Base-by-base conservation (phyloP, 64 coral and sea anemone genomes). In the Hydrozoanthus tunicans region DNA sequence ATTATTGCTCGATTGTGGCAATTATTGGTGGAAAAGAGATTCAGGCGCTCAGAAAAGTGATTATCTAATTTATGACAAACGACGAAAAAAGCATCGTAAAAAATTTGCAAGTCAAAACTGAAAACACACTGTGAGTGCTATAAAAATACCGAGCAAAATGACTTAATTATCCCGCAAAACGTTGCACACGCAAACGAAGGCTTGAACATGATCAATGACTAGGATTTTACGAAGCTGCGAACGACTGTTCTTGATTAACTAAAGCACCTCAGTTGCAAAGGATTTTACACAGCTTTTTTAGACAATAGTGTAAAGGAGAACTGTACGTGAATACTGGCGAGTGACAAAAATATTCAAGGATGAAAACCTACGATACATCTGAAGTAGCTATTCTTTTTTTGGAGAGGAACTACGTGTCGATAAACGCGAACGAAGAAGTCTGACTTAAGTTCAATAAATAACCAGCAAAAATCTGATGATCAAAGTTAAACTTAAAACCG, bases 11-110 rank as follows among this genome's bases (percentile, higher is more conserved):
- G 53, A 69, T 12, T 53, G 64, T 53, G 53, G 51, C 56, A 88
- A 88, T 88, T 73, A 88, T 24, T 13, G 32, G 51, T 10, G 74
- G 56, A 56, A 88, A 75, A 26, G 32, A 58, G 84, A 59, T 60
- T 23, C 32, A 10, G 79, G 12, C 26, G 70, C 11, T 27, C 55
- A 58, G 23, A 17, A 88, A 75, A 27, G 13, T 74, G 13, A 88
- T 88, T 74, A 88, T 74, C 84, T 54, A 88, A 88, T 75, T 88
- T 88, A 73, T 26, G 10, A 51, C 26, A 88, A 75, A 88, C 70
- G 69, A 88, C 68, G 15, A 74, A 88, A 88, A 56, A 55, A 72
- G 57, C 58, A 75, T 62, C 51, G 12, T 1, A 9, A 43, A 58
- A 58, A 74, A 88, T 88, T 88, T 88, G 84, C 84, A 88, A 75